A percentile compares a stretch with the other conserved stretches of the same genome.
Conservation (phyloP, 2,888 invertebrate genomes). For the Pyrocoelia pectoralis region DNA sequence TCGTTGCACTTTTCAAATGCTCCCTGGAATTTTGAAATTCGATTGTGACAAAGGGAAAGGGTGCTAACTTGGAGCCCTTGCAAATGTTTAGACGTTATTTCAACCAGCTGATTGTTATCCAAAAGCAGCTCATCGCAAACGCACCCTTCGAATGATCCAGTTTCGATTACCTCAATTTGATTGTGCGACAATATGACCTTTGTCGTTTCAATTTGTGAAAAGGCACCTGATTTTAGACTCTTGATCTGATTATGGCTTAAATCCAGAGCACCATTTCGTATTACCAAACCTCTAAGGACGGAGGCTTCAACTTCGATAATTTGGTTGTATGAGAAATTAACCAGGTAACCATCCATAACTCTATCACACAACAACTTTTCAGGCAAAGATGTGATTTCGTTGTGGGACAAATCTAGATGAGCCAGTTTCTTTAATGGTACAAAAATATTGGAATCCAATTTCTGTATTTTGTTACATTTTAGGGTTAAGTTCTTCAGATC, state of each 20-base stretch:
- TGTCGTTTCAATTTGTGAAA: background rate
- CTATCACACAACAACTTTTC: background rate
- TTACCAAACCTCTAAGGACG: background rate
- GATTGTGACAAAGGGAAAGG: background rate
- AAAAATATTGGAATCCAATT: background rate
- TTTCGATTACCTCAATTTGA: background rate
- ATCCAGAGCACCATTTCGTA: background rate
- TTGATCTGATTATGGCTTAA: background rate
- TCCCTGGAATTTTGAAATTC: background rate
- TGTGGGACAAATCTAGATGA: conserved; percentile 1
- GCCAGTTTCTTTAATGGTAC: background rate
- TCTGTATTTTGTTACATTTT: background rate
- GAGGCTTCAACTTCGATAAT: background rate
- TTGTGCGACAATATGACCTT: background rate
- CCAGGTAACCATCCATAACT: background rate
- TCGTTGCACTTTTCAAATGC: background rate
- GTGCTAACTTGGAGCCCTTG: background rate
- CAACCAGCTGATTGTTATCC: background rate
- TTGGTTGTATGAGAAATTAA: background rate
- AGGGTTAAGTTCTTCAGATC: background rate
- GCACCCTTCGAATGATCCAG: background rate
- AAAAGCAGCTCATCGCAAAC: background rate
- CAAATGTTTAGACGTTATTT: background rate
- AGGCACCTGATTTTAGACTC: background rate
- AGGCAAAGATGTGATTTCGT: background rate